Evolutionary conservation across 2,888 invertebrate genomes (phyloP).

Genomic region (Caenorhabditis plicata): DNA sequence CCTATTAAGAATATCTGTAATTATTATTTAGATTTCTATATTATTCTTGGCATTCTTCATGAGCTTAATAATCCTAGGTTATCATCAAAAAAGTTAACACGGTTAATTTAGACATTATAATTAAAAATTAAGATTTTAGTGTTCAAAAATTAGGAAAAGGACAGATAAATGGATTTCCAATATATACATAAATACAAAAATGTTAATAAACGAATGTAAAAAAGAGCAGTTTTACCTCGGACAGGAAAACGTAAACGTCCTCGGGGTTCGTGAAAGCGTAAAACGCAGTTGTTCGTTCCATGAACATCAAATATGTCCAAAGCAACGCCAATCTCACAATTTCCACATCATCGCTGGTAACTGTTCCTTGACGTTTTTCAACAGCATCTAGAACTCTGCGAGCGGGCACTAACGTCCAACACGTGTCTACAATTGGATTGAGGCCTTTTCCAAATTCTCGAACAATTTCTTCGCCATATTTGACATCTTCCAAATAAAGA

Average conservation of each 20-base stretch:
- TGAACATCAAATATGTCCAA: constrained; percentile 49
- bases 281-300: constrained; percentile 43
- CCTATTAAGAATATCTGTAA: constrained; percentile 16
- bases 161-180: no score
- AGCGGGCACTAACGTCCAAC: constrained; percentile 58
- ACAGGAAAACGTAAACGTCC: constrained; percentile 51
- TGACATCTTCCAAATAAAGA: constrained; percentile 58
- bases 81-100: neutral
- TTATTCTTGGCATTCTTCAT: no score
- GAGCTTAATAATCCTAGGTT: no score
- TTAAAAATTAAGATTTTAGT: no score
- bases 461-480: constrained; percentile 8
- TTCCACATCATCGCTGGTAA: constrained; percentile 54
- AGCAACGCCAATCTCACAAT: constrained; percentile 54
- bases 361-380: constrained; percentile 17
- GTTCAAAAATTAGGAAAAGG: neutral
- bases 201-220: neutral
- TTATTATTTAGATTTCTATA: no score
- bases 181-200: neutral
- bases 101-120: neutral
- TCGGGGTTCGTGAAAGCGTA: constrained; percentile 39
- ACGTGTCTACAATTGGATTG: constrained; percentile 52
- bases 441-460: constrained; percentile 51
- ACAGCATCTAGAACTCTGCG: constrained; percentile 50
- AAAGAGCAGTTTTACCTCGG: constrained; percentile 22